These are phyloP conservation scores for Epinephelus lanceolatus DNA, from an alignment of 2,113 vertebrate genomes.

Conservation along the genomic window DNA sequence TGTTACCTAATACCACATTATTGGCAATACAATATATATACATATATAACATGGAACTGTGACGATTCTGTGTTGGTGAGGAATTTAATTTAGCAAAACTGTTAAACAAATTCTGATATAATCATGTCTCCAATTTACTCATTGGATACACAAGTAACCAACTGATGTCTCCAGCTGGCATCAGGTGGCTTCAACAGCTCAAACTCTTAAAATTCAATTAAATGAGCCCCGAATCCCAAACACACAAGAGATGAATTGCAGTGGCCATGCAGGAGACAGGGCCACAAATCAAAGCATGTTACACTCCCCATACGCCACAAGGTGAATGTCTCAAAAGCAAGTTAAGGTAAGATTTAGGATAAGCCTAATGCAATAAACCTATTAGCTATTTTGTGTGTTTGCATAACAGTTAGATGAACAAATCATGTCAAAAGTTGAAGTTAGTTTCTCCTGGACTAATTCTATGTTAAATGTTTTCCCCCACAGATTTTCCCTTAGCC, in stretches of 20 bases:
- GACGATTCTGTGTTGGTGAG: neutral
- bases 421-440: neutral
- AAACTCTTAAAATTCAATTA: neutral
- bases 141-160: neutral
- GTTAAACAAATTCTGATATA: neutral
- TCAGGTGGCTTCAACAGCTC: neutral
- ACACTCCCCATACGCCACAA: neutral
- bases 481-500: neutral
- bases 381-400: neutral
- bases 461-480: neutral
- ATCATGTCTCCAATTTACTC: neutral
- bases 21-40: neutral
- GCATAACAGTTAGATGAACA: neutral
- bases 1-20: neutral
- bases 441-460: neutral
- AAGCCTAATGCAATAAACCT: neutral
- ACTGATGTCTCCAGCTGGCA: neutral
- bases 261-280: conserved; percentile 1
- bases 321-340: neutral
- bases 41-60: neutral
- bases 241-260: neutral
- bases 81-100: neutral
- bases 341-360: neutral
- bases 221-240: conserved; percentile 6
- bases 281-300: conserved; percentile 21